Conservation (phyloP, 2,797 vertebrate genomes). For the Enteromius mattozi region DNA sequence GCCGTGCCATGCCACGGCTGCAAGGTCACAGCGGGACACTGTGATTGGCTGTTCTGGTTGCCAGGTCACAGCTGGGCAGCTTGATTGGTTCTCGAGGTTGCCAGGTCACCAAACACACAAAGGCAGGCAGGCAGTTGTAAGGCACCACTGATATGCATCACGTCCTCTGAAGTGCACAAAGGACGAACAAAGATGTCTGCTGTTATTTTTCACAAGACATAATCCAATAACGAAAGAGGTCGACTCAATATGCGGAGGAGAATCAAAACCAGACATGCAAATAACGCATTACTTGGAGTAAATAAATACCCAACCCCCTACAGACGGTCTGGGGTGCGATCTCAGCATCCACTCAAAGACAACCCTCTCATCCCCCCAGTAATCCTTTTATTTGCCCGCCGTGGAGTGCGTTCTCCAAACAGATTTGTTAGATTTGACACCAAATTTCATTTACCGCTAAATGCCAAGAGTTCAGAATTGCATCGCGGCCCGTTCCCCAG, state of each 20-base stretch:
- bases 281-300: slow-evolving; percentile 21
- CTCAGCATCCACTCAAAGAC: slow-evolving; percentile 51
- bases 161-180: background rate
- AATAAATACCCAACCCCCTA: slow-evolving; percentile 38
- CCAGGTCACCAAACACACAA: slow-evolving; percentile 62
- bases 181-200: background rate
- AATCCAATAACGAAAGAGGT: slow-evolving; percentile 1
- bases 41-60: slow-evolving; percentile 65
- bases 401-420: slow-evolving; percentile 53
- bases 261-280: slow-evolving; percentile 45
- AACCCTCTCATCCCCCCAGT: slow-evolving; percentile 61
- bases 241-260: background rate
- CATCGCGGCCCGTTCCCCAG: slow-evolving; percentile 54
- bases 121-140: slow-evolving; percentile 45
- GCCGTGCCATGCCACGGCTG: slow-evolving; percentile 54
- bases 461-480: slow-evolving; percentile 58
- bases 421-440: slow-evolving; percentile 65
- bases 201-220: slow-evolving; percentile 12
- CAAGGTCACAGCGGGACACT: slow-evolving; percentile 63
- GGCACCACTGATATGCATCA: slow-evolving; percentile 7
- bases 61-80: slow-evolving; percentile 62
- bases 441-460: slow-evolving; percentile 67
- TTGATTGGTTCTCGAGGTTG: slow-evolving; percentile 66
- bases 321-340: slow-evolving; percentile 47
- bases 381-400: slow-evolving; percentile 63